Percentiles rank a stretch among this genome's conserved stretches.
These are phyloP conservation scores for Cyanoramphus novaezelandiae DNA, from an alignment of 2,113 vertebrate genomes.

Conservation along the genomic window DNA sequence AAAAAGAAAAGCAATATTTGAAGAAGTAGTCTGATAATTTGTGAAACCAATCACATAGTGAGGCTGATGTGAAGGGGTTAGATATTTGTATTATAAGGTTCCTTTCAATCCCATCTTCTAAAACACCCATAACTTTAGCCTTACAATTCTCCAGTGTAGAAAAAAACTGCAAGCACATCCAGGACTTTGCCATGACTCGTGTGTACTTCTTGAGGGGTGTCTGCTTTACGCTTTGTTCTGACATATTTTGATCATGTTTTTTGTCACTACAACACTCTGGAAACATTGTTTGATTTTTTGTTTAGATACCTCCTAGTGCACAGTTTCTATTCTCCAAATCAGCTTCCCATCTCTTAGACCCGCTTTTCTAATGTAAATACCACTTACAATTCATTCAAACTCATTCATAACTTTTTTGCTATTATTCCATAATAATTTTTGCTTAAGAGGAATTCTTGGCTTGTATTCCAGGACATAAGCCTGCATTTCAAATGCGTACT, in stretches of 20 bases:
- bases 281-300: not conserved
- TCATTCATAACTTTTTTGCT: not conserved
- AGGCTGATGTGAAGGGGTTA: not conserved
- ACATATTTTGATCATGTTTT: not conserved
- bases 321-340: not conserved
- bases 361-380: not conserved
- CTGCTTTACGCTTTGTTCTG: slow-evolving; percentile 7
- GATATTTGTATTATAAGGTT: not conserved
- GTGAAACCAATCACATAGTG: fast-evolving
- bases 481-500: not conserved
- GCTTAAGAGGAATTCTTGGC: not conserved
- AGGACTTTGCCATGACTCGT: not conserved
- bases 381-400: not conserved
- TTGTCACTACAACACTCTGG: not conserved
- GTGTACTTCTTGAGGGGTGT: not conserved
- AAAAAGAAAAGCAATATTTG: not conserved
- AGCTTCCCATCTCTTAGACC: not conserved
- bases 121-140: not conserved
- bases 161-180: not conserved
- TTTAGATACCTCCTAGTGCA: not conserved
- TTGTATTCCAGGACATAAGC: not conserved
- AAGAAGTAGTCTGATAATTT: not conserved
- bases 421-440: not conserved
- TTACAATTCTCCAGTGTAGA: not conserved
- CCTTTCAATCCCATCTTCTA: not conserved